phyloP scores from a whole-genome alignment of 1,140 invertebrate species.

The Anastatus disparis region DNA sequence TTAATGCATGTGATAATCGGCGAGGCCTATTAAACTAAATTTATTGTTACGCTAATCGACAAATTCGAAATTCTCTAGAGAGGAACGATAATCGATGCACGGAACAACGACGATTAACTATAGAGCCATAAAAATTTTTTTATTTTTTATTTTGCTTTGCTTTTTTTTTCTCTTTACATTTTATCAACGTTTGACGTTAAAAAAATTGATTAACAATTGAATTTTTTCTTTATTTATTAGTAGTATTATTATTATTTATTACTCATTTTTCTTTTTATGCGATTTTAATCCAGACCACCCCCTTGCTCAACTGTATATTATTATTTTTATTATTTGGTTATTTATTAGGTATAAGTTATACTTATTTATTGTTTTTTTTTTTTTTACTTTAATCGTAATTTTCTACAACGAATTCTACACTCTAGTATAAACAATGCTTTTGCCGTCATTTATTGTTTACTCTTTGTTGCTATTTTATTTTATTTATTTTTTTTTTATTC shows the following conservation, averaged over 20 bases:
- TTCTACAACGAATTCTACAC: not conserved
- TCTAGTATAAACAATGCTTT: slow-evolving; percentile 19
- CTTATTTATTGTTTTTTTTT: slow-evolving; percentile 24
- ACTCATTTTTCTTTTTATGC: no score
- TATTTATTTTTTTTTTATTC: no score
- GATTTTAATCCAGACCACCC: no score
- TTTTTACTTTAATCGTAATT: not conserved
- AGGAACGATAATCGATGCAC: not conserved
- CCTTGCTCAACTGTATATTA: no score
- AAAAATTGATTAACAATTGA: no score
- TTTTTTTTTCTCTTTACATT: no score
- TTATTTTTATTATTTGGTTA: slow-evolving; percentile 8
- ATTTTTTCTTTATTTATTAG: no score
- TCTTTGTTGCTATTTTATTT: not conserved
- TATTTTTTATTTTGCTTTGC: not conserved
- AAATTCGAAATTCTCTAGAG: slow-evolving; percentile 18
- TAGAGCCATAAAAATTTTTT: not conserved
- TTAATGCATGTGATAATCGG: not conserved
- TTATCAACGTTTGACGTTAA: no score
- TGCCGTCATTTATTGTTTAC: not conserved
- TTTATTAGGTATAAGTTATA: slow-evolving; percentile 12
- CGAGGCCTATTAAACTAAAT: no score
- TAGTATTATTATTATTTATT: no score
- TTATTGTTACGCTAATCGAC: not conserved
- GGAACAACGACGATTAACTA: not conserved